phyloP scores from a whole-genome alignment of 2,888 invertebrate genomes.

The Automeris io region DNA sequence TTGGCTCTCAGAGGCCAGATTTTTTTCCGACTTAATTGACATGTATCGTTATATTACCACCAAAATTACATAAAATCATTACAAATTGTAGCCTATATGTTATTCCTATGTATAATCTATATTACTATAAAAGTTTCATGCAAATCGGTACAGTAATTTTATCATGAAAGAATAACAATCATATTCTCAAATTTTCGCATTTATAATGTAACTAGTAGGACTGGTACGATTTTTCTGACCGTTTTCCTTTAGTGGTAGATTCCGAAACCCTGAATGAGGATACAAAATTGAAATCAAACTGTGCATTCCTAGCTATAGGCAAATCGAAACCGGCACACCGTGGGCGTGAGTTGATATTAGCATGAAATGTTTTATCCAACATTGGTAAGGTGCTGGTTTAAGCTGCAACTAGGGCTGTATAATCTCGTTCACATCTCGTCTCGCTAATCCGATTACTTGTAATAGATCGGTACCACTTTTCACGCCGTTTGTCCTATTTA shows the following conservation, averaged over 20 bases:
- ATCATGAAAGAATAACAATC: no score
- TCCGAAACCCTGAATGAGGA: background rate
- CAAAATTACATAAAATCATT: no score
- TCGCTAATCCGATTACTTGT: constrained; percentile 61
- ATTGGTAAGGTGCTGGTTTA: background rate
- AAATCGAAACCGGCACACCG: no score
- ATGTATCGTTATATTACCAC: no score
- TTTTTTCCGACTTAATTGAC: no score
- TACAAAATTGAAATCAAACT: background rate
- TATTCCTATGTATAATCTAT: no score
- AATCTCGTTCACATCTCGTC: constrained; percentile 57
- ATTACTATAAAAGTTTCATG: no score
- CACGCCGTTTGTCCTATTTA: constrained; percentile 24
- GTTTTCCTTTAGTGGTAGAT: background rate
- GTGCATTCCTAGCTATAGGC: no score
- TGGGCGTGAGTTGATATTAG: constrained; percentile 4
- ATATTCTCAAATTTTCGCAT: no score
- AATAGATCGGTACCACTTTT: constrained; percentile 61
- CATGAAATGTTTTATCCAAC: background rate
- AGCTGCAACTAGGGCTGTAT: constrained; percentile 13
- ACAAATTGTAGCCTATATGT: no score
- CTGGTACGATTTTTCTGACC: background rate
- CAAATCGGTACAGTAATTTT: no score
- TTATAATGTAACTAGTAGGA: background rate
- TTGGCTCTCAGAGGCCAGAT: no score